Conservation (phyloP, 1,140 invertebrate genomes). For the Archivesica marissinica region DNA sequence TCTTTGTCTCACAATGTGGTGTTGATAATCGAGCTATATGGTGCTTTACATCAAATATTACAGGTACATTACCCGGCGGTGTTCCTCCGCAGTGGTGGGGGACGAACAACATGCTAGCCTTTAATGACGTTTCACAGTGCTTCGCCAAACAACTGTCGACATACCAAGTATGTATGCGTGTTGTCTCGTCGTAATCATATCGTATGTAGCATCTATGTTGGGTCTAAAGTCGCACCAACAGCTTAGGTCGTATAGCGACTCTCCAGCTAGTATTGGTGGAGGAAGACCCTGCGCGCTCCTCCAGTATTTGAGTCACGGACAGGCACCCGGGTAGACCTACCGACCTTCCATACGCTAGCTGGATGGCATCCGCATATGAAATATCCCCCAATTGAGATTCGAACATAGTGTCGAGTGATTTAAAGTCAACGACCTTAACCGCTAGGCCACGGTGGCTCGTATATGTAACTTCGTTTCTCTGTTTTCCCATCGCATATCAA, state of each 20-base stretch:
- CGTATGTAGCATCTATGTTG: background rate
- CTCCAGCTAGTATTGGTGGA: too few species aligned
- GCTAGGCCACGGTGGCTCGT: too few species aligned
- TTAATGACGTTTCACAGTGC: conserved; percentile 5
- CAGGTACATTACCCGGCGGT: conserved; percentile 2
- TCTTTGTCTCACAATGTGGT: background rate
- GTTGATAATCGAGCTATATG: background rate
- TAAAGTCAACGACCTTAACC: too few species aligned
- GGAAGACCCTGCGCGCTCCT: too few species aligned
- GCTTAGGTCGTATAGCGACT: too few species aligned
- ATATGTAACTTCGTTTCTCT: background rate
- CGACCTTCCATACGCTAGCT: too few species aligned
- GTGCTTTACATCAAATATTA: background rate
- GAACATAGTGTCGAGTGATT: too few species aligned
- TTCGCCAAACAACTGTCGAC: background rate
- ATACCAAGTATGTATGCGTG: background rate
- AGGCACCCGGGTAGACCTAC: too few species aligned
- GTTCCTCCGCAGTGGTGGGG: conserved; percentile 34
- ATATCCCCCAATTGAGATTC: too few species aligned
- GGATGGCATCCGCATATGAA: too few species aligned
- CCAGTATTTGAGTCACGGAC: too few species aligned
- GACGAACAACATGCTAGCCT: background rate
- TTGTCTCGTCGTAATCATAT: background rate
- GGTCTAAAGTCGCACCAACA: too few species aligned
- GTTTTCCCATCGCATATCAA: background rate